Percentiles rank a stretch among this genome's conserved stretches.
These are phyloP conservation scores for Chloropsis hardwickii DNA, from an alignment of 2,113 vertebrate genomes.

Conservation along the genomic window DNA sequence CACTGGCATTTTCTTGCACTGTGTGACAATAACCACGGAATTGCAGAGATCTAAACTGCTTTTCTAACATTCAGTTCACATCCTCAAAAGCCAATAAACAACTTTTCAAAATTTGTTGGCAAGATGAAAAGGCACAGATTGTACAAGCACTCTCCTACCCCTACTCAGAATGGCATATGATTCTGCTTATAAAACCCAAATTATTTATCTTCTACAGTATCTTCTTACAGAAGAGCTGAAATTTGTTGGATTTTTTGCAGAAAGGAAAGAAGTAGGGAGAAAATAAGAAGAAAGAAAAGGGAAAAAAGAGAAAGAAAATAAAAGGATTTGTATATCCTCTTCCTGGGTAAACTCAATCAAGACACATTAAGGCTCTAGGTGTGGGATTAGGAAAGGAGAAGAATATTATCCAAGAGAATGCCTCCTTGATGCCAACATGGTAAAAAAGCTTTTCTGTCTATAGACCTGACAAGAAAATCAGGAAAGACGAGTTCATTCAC, in stretches of 20 bases:
- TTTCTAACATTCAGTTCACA: slow-evolving; percentile 3
- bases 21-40: not conserved
- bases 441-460: not conserved
- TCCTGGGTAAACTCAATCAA: not conserved
- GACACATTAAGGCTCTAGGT: not conserved
- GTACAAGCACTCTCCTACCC: slow-evolving; percentile 13
- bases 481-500: not conserved
- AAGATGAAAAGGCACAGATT: slow-evolving; percentile 40
- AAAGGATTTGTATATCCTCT: not conserved
- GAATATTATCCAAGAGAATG: not conserved
- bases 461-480: not conserved
- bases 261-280: not conserved
- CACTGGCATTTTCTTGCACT: not conserved
- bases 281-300: not conserved
- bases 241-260: not conserved
- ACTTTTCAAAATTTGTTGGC: slow-evolving; percentile 37
- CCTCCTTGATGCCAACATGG: not conserved
- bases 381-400: not conserved
- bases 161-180: slow-evolving; percentile 35
- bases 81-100: slow-evolving; percentile 2
- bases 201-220: slow-evolving; percentile 9
- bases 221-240: not conserved
- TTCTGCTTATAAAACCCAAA: slow-evolving; percentile 31
- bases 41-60: not conserved
- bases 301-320: not conserved